These are phyloP conservation scores for Tiliacea aurago DNA, from an alignment of 2,888 invertebrate genomes.

Conservation along the genomic window DNA sequence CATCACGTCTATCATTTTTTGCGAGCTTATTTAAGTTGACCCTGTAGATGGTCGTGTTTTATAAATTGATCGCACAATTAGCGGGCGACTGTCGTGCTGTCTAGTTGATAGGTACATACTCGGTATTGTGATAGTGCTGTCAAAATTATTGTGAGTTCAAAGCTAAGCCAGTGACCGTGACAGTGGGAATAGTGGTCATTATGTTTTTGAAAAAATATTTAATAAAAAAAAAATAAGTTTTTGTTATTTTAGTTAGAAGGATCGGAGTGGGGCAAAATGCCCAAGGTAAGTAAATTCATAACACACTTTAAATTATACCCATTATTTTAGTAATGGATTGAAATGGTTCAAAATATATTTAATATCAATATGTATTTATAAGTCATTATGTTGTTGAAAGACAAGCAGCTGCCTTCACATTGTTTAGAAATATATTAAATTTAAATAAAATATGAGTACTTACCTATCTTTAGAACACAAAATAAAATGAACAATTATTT, in stretches of 20 bases:
- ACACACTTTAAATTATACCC: background rate
- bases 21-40: too few species aligned
- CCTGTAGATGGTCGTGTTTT: slow-evolving; percentile 74
- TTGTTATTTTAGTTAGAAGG: background rate
- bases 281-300: slow-evolving; percentile 28
- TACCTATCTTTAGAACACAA: background rate
- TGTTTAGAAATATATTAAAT: background rate
- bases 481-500: background rate
- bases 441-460: too few species aligned
- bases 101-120: slow-evolving; percentile 35
- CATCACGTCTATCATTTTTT: too few species aligned
- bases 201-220: slow-evolving; percentile 2
- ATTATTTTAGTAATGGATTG: background rate
- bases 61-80: slow-evolving; percentile 82
- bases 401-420: background rate
- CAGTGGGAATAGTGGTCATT: slow-evolving; percentile 57
- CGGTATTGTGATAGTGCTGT: slow-evolving; percentile 23
- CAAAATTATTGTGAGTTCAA: slow-evolving; percentile 65
- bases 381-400: background rate
- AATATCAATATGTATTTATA: background rate
- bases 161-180: slow-evolving; percentile 64
- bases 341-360: background rate
- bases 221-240: background rate
- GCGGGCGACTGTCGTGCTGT: slow-evolving; percentile 68
- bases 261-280: slow-evolving; percentile 17